Evolutionary conservation across 2,113 vertebrate species (phyloP).

Genomic region (Pseudonaja textilis): DNA sequence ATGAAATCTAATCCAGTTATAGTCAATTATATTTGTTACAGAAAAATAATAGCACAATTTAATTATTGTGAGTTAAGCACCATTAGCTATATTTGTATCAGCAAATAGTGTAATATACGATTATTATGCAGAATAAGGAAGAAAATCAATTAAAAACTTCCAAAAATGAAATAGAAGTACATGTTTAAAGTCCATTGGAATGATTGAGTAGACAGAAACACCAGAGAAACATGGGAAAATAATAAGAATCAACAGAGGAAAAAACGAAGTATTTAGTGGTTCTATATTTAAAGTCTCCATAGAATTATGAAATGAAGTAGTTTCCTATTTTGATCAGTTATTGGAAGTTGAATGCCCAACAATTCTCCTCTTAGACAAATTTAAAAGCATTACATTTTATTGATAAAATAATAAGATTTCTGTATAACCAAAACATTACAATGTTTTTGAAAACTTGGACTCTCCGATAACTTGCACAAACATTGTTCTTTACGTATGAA

Average conservation of each 20-base stretch:
- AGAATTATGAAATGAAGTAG: background rate
- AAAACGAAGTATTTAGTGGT: background rate
- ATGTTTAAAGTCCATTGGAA: background rate
- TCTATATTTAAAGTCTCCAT: background rate
- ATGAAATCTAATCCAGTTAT: background rate
- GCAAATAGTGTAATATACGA: background rate
- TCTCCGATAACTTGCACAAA: background rate
- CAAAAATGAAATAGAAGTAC: background rate
- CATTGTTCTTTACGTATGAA: background rate
- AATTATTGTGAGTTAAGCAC: background rate
- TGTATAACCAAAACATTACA: background rate
- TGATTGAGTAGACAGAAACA: background rate
- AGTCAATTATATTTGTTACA: too few relatives aligned
- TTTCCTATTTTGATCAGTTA: background rate
- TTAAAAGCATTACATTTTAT: background rate
- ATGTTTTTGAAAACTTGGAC: background rate
- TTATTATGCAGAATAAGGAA: background rate
- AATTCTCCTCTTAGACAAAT: background rate
- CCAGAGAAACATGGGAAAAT: background rate
- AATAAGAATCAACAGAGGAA: background rate
- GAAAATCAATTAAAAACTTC: background rate
- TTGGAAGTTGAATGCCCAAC: background rate
- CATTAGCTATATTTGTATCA: background rate
- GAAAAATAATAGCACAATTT: too few relatives aligned
- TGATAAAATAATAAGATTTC: background rate